Percentiles rank a stretch among this genome's conserved stretches.
Conservation (phyloP, 2,888 invertebrate species). For the Coleophora flavipennella region DNA sequence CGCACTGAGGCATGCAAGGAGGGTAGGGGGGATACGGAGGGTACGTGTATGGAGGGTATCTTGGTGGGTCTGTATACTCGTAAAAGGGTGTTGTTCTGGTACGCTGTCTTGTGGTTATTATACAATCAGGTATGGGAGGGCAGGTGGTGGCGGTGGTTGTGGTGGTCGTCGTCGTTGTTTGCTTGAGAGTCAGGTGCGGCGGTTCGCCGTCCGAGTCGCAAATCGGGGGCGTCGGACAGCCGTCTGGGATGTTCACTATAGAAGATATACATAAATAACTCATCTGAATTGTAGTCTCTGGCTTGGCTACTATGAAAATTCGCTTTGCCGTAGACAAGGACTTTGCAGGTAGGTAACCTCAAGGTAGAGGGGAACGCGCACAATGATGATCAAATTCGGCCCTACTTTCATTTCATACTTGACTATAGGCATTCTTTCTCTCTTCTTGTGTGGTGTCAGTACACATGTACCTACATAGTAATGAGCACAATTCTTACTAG, state of each 20-base stretch:
- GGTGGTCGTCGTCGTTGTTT: not conserved
- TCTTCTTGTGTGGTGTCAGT: no score
- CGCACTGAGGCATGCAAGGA: not conserved
- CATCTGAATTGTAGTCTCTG: no score
- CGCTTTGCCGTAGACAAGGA: no score
- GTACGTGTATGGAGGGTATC: not conserved
- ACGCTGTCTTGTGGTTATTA: not conserved
- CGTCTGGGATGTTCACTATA: conserved; percentile 7
- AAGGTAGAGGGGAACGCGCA: no score
- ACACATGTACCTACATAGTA: no score
- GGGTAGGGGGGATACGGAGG: not conserved
- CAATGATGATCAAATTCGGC: no score
- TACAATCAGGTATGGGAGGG: not conserved
- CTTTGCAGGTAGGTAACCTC: no score
- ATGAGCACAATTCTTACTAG: no score
- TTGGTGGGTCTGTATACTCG: not conserved
- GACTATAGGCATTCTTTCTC: no score
- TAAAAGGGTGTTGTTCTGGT: not conserved
- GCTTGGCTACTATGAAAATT: no score
- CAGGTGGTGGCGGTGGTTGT: conserved; percentile 9
- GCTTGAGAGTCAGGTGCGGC: not conserved
- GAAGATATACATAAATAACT: no score
- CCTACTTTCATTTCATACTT: no score
- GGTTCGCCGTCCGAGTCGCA: conserved; percentile 14
- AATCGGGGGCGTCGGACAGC: conserved; percentile 29